Conservation (phyloP, 2,113 vertebrate species). For the Brachypodius melanocephalos region DNA sequence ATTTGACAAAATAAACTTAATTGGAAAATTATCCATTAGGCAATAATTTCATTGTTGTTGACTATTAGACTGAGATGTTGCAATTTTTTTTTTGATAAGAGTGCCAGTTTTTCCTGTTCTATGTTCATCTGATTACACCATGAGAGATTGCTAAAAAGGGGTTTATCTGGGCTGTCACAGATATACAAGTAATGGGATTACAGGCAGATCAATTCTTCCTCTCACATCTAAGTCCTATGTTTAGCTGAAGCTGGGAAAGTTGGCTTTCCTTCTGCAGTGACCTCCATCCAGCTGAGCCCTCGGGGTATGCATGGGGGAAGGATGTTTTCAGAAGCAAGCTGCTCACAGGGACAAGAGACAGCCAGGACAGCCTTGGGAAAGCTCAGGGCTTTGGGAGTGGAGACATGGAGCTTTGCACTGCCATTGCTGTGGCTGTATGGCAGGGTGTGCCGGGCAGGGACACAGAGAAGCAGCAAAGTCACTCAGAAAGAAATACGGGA, state of each 20-base stretch:
- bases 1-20: not conserved
- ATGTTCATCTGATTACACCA: not conserved
- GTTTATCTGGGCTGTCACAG: not conserved
- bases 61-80: not conserved
- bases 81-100: constrained; percentile 19
- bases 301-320: not conserved
- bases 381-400: not conserved
- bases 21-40: constrained; percentile 11
- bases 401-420: not conserved
- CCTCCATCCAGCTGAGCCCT: not conserved
- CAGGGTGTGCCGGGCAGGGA: not conserved
- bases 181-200: not conserved
- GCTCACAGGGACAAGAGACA: not conserved
- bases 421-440: not conserved
- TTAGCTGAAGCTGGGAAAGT: not conserved
- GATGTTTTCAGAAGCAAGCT: not conserved
- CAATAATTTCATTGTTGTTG: not conserved
- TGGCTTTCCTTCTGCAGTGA: not conserved
- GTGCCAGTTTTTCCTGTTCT: constrained; percentile 17
- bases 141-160: not conserved
- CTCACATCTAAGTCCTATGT: not conserved
- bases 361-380: not conserved
- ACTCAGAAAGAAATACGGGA: not conserved
- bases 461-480: not conserved
- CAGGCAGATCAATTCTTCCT: not conserved